Conservation (phyloP, 2,888 invertebrate genomes). For the Zygogramma bicolorata region DNA sequence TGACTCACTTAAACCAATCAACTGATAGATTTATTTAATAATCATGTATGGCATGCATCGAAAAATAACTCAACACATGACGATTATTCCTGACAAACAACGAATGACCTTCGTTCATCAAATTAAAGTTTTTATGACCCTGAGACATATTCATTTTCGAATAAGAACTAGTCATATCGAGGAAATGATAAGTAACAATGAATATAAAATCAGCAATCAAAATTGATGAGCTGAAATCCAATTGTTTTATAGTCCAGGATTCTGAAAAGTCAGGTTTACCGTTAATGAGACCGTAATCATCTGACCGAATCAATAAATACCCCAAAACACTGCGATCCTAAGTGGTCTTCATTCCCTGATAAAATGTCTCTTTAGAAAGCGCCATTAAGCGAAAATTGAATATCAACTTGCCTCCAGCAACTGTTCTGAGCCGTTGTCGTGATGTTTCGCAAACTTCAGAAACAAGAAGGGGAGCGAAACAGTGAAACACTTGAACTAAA, state of each 20-base stretch:
- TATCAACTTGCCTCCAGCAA: constrained; percentile 33
- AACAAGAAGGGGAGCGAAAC: constrained; percentile 17
- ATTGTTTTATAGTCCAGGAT: not conserved
- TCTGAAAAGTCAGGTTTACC: not conserved
- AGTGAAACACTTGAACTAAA: constrained; percentile 50
- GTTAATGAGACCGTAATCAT: not conserved
- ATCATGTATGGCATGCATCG: too few species aligned
- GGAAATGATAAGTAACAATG: too few species aligned
- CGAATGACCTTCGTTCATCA: too few species aligned
- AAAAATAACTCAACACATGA: too few species aligned
- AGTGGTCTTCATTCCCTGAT: constrained; percentile 25
- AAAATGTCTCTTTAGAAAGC: constrained; percentile 37
- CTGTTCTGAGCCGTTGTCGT: constrained; percentile 32
- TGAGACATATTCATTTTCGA: too few species aligned
- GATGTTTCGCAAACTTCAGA: constrained; percentile 27
- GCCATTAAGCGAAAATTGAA: constrained; percentile 38
- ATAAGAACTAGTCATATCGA: too few species aligned
- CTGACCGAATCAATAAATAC: constrained; percentile 24
- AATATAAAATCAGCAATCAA: too few species aligned
- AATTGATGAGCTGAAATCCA: not conserved
- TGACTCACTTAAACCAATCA: too few species aligned
- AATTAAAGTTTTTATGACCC: too few species aligned
- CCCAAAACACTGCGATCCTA: constrained; percentile 33
- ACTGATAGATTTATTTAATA: too few species aligned
- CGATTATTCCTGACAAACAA: too few species aligned